Evolutionary conservation across 35 echinoderm and acorn worm genomes (phyloP).

Genomic region (Stichopus chloronotus): DNA sequence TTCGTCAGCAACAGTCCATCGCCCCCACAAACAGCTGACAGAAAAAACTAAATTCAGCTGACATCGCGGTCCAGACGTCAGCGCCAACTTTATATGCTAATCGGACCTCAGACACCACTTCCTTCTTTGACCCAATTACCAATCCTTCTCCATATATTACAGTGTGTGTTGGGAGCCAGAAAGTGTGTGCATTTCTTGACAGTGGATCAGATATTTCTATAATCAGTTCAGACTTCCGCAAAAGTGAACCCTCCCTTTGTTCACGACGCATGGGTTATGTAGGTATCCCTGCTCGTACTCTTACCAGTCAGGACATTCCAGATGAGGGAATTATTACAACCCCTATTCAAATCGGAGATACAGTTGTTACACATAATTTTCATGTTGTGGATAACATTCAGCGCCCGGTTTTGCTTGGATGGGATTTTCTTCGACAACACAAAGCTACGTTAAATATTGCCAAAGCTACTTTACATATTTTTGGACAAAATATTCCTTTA

Average conservation of each 20-base stretch:
- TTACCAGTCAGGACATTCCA: neutral
- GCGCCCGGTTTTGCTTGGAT: neutral
- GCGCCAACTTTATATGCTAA: neutral
- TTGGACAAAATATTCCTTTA: slow-evolving; percentile 13
- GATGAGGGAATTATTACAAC: slow-evolving; percentile 4
- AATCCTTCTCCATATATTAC: neutral
- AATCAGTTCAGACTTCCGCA: neutral
- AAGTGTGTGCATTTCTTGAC: neutral
- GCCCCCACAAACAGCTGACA: neutral
- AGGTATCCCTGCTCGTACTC: neutral
- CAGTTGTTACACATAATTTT: slow-evolving; percentile 2
- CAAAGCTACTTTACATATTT: neutral
- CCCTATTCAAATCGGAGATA: neutral
- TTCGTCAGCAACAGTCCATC: too few relatives aligned
- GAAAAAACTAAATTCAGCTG: neutral
- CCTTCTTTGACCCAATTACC: neutral
- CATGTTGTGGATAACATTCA: neutral
- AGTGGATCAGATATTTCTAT: neutral
- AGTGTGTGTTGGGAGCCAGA: neutral
- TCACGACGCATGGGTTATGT: neutral
- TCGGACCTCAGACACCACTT: neutral
- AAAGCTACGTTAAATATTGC: neutral
- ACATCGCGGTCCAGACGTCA: neutral
- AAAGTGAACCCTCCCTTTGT: slow-evolving; percentile 9
- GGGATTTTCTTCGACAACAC: slow-evolving; percentile 14